Percentiles rank a stretch among this genome's conserved stretches.
These are phyloP conservation scores for Mya arenaria DNA, from an alignment of 1,140 invertebrate species.

Conservation along the genomic window DNA sequence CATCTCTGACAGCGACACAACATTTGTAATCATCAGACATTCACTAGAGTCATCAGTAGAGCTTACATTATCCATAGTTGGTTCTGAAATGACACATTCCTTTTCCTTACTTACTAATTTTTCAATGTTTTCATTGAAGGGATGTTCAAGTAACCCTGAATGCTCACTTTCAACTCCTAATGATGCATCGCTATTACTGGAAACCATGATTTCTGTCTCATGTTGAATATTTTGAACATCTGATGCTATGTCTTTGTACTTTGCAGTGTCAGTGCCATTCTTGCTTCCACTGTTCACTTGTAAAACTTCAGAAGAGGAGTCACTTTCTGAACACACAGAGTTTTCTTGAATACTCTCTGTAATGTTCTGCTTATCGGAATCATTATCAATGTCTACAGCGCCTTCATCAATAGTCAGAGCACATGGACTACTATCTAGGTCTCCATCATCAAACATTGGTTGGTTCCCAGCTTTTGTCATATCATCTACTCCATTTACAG, in stretches of 20 bases:
- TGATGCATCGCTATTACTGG: background rate
- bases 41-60: background rate
- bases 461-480: background rate
- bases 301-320: no score
- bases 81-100: background rate
- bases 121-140: no score
- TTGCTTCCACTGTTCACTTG: no score
- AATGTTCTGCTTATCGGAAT: background rate
- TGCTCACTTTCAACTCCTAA: background rate
- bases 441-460: background rate
- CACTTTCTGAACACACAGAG: background rate
- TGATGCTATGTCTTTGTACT: background rate
- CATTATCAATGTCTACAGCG: background rate
- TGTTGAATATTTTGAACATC: no score
- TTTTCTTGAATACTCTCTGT: background rate
- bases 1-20: constrained; percentile 21
- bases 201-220: background rate
- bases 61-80: no score
- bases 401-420: background rate
- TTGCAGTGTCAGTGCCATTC: background rate
- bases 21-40: constrained; percentile 32
- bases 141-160: no score
- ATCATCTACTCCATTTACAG: background rate
- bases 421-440: background rate
- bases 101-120: background rate